Base-by-base conservation (phyloP, 2,888 invertebrate genomes). In the Ashinkailepas kermadecensis region DNA sequence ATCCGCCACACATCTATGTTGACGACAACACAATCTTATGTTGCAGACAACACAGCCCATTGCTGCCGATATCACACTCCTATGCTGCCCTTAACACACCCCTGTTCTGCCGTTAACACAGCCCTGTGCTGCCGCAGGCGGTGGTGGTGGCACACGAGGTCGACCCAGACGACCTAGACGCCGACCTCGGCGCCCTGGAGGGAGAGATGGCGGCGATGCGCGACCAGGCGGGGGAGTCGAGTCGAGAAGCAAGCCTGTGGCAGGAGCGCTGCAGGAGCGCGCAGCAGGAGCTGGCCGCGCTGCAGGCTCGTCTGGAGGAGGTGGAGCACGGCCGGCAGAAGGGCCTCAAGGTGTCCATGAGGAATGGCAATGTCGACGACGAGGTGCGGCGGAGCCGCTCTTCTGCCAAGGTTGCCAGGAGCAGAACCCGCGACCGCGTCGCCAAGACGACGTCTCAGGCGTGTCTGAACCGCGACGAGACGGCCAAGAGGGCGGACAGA, bases 401-500 rank as follows among this genome's bases (percentile, higher is more conserved):
- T 0, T 79, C 79, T 23, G 79, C 58, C 13, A 79, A 59, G 58
- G 25, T 79, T 4, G 23, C 79, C 23, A 15, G 58, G 13, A 25
- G 79, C 58, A 21, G 59, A 58, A 79, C 79, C 25, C n/a, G 15
- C 12, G 79, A 79, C 79, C 58, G 12, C 25, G 12, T 79, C 12
- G 0, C 79, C 23, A 79, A 79, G 59, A 56, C 74, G 56, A 56
- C 74, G 54, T 58, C 79, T 0, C 79, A 79, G 57, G 57, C 58
- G 12, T 12, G 58, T 11, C 13, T 79, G 21, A 58, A 25, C 58
- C 58, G 57, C 13, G 79, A 79, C 58, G 59, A 58, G 79, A 79
- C 88, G 89, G 87, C 91, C 88, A 89, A 91, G 87, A 91, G 90
- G 23, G 81, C 81, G 18, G 84, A 84, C 18, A 83, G 84, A 6